Evolutionary conservation across 2,113 vertebrate genomes (phyloP).

Genomic region (Pungitius pungitius): DNA sequence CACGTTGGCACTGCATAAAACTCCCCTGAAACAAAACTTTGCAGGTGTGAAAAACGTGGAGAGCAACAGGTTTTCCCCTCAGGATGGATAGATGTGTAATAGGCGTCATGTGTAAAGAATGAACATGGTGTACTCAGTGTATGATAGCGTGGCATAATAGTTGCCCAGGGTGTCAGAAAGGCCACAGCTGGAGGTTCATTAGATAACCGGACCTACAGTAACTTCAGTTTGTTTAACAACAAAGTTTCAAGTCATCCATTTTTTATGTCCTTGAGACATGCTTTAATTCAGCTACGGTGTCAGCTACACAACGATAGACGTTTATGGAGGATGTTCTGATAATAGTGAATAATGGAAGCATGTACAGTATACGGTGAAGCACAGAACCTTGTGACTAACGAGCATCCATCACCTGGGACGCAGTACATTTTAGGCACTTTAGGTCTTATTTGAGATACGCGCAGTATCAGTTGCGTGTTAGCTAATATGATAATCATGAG

Average conservation of each 20-base stretch:
- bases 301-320: background rate
- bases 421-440: background rate
- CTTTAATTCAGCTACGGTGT: too few relatives aligned
- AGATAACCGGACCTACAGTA: background rate
- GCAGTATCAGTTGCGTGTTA: background rate
- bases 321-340: background rate
- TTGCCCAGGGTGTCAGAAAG: too few relatives aligned
- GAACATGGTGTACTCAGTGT: too few relatives aligned
- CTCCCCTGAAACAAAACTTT: too few relatives aligned
- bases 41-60: too few relatives aligned
- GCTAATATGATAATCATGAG: background rate
- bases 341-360: background rate
- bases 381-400: too few relatives aligned
- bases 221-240: background rate
- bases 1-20: too few relatives aligned
- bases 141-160: too few relatives aligned
- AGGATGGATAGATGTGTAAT: too few relatives aligned
- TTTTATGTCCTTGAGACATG: background rate
- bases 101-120: too few relatives aligned
- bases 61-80: too few relatives aligned
- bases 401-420: background rate
- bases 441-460: background rate
- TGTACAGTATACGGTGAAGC: background rate
- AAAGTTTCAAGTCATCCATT: background rate
- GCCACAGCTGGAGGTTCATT: background rate